These are phyloP conservation scores for Ochropleura plecta DNA, from an alignment of 2,888 invertebrate genomes.

Conservation along the genomic window DNA sequence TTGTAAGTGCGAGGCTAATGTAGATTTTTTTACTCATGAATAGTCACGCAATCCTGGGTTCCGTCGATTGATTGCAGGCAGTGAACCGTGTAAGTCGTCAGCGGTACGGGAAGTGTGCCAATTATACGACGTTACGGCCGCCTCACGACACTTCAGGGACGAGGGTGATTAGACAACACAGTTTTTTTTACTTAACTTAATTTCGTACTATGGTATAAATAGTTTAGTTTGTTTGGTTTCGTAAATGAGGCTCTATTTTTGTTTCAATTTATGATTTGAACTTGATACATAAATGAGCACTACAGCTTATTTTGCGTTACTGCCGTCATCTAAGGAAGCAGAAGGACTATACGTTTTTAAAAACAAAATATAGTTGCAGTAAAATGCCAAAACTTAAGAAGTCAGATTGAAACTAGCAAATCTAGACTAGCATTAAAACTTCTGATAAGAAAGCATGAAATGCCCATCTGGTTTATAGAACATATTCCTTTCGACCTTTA, in stretches of 20 bases:
- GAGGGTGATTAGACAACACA: constrained; percentile 65
- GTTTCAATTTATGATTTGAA: neutral
- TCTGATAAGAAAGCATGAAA: too few species aligned
- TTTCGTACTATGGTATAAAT: constrained; percentile 9
- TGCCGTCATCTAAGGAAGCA: too few species aligned
- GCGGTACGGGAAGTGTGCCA: constrained; percentile 76
- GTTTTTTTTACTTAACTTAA: constrained; percentile 54
- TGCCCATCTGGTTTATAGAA: too few species aligned
- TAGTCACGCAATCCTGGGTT: constrained; percentile 67
- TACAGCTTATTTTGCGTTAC: too few species aligned
- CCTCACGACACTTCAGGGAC: constrained; percentile 69
- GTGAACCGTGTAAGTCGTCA: constrained; percentile 72
- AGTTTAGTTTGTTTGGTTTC: constrained; percentile 4
- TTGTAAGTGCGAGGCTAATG: constrained; percentile 58
- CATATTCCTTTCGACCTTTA: neutral
- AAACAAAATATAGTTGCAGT: too few species aligned
- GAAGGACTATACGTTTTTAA: too few species aligned
- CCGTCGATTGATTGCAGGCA: constrained; percentile 69
- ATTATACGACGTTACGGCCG: constrained; percentile 73
- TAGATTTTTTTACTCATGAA: constrained; percentile 65
- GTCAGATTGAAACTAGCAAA: too few species aligned
- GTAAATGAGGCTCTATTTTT: neutral
- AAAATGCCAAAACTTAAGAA: too few species aligned
- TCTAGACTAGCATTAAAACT: too few species aligned
- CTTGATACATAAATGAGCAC: too few species aligned